Percentiles rank a stretch among this genome's conserved stretches.
These are phyloP conservation scores for Labroides dimidiatus DNA, from an alignment of 2,797 vertebrate species.

Conservation along the genomic window DNA sequence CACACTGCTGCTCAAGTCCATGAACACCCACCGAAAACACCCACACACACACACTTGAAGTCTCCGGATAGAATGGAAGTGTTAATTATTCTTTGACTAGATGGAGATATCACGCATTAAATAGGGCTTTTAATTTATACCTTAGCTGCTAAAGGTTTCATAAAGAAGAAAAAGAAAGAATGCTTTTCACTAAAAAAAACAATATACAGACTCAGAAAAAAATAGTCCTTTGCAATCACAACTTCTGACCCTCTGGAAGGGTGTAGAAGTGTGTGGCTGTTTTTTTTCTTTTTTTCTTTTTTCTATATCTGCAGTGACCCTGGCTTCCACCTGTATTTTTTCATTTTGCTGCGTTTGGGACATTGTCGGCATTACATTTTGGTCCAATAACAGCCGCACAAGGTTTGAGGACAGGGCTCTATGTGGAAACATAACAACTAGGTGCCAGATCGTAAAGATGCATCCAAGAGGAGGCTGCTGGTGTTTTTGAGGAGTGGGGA, in stretches of 20 bases:
- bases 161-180: background rate
- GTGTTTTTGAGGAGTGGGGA: background rate
- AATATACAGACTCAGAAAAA: background rate
- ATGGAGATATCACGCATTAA: conserved; percentile 33
- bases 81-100: conserved; percentile 56
- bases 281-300: too few species aligned
- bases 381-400: background rate
- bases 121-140: conserved; percentile 43
- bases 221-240: background rate
- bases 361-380: background rate
- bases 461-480: background rate
- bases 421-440: background rate
- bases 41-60: conserved; percentile 35
- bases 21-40: conserved; percentile 51
- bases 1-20: conserved; percentile 43
- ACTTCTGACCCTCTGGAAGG: background rate
- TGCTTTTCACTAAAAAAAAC: background rate
- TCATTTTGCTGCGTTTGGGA: background rate
- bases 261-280: background rate
- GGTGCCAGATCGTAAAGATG: background rate
- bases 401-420: background rate
- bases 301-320: background rate
- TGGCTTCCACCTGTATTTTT: background rate
- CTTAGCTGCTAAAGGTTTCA: conserved; percentile 21
- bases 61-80: conserved; percentile 48